Conservation (phyloP, 2,797 vertebrate species). For the Gadopsis bispinosus region DNA sequence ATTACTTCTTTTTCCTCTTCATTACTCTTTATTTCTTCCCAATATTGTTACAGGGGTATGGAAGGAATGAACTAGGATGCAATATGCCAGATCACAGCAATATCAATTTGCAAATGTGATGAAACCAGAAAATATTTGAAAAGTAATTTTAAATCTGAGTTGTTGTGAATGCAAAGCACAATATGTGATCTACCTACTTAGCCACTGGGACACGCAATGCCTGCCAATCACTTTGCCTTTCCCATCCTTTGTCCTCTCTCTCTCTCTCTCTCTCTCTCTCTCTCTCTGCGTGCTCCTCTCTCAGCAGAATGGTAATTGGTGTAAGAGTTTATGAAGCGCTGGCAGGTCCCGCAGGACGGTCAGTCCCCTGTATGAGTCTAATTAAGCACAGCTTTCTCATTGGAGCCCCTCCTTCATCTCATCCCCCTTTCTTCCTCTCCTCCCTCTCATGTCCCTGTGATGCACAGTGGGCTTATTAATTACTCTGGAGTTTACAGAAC, state of each 20-base stretch:
- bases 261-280: not conserved
- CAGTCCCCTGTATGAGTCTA: constrained; percentile 70
- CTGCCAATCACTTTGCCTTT: constrained; percentile 1
- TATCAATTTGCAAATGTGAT: constrained; percentile 7
- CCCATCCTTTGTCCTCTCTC: not conserved
- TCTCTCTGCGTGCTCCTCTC: constrained; percentile 18
- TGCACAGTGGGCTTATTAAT: constrained; percentile 74
- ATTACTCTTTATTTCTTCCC: not conserved
- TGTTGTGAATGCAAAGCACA: not conserved
- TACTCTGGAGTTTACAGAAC: constrained; percentile 69
- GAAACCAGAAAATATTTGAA: not conserved
- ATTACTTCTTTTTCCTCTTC: not conserved
- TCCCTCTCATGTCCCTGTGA: constrained; percentile 56
- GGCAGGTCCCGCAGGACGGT: constrained; percentile 51
- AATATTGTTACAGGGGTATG: not conserved
- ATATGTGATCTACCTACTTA: not conserved
- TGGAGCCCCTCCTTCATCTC: constrained; percentile 43
- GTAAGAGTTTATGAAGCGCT: constrained; percentile 52
- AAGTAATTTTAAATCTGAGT: constrained; percentile 1
- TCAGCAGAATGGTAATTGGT: constrained; percentile 50
- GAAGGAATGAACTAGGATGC: not conserved
- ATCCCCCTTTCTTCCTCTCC: constrained; percentile 40
- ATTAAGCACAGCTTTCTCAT: constrained; percentile 75
- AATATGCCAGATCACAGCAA: not conserved
- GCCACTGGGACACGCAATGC: not conserved